Evolutionary conservation across 2,113 vertebrate genomes (phyloP), one percentile per base, ranked within the genome.

Genomic region (Orcinus orca): DNA sequence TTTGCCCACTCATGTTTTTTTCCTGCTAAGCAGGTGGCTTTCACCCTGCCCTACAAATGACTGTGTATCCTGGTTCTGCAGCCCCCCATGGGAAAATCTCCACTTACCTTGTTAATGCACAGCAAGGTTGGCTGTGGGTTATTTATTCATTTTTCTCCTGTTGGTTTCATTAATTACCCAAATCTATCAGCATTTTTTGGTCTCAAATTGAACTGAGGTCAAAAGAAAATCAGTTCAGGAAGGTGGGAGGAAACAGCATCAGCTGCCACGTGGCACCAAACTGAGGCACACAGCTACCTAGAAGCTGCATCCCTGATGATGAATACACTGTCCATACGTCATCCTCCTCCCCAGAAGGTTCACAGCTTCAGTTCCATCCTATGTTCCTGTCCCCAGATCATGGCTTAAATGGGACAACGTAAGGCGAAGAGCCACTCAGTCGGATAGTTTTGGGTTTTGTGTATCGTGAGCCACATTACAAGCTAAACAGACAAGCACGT

Each of bases 21-120:
- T 79, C 4, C 53, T 25, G 92, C 97, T 67, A 90, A 53, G 87
- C 96, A 96, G 96, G 97, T 96, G 97, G 96, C 76, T 83, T 95
- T 88, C 71, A 5, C 12, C 8, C 17, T 8, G 82, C 68, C 93
- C 90, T 23, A 21, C 15, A 47, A 84, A 88, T 23, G 67, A 95
- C 8, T 76, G 33, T 60, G 8, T 71, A 47, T 62, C 47, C 50
- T 68, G 55, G 65, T 82, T 89, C 60, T 65, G 9, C n/a, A 97
- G 93, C 33, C 58, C 55, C 26, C 58, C 53, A 25, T 29, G 23
- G 67, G 82, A 93, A 97, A 95, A 58, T 85, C 88, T 82, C 63
- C 47, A 74, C 55, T 85, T 90, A 58, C 41, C 62, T 90, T 81
- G 53, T 41, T 88, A 79, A 95, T 3, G n/a, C 81, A 88, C 36